Base-by-base conservation (phyloP, 2,113 vertebrate species). In the Okapia johnstoni region DNA sequence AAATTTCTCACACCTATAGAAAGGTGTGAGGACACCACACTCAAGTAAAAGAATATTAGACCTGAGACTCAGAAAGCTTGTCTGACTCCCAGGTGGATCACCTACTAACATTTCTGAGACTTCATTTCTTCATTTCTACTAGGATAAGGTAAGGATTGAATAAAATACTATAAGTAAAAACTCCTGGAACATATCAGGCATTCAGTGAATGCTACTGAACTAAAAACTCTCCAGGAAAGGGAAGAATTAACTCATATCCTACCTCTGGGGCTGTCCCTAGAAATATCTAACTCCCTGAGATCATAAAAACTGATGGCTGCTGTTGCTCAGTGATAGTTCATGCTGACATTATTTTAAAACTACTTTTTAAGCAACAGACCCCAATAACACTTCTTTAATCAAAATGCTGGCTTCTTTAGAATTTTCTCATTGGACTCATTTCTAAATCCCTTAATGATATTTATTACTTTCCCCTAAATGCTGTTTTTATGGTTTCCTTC, bases 401-500 rank as follows among this genome's bases (percentile, higher is more conserved):
- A 77, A 94, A 93, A 80, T 66, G 21, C 28, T 28, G 63, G 36
- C 81, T 91, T 96, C 52, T 92, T 95, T 43, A 90, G 43, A 87
- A 14, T 73, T 94, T 95, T 89, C 80, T 92, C 81, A 83, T 25
- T 91, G 43, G 7, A 83, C 25, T 89, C 28, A 77, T 88, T 86
- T 93, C 76, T 48, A 93, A 93, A 79, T 88, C 8, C 4, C 57
- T 90, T 86, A 57, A 90, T 52, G 54, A 79, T 73, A 91, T n/a
- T 17, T 90, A 80, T 48, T 76, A 50, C 23, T 73, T 96, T 89
- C 80, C 30, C 94, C 46, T 96, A 80, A 85, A 88, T 1, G 33
- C 30, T 30, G 3, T 93, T 94, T 94, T 93, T 43, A 88, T 90
- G 28, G 46, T 83, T 92, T 95, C 77, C 85, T 97, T 96, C 79